These are phyloP conservation scores for Capitella teleta DNA, from an alignment of 1,140 invertebrate species.

Conservation along the genomic window DNA sequence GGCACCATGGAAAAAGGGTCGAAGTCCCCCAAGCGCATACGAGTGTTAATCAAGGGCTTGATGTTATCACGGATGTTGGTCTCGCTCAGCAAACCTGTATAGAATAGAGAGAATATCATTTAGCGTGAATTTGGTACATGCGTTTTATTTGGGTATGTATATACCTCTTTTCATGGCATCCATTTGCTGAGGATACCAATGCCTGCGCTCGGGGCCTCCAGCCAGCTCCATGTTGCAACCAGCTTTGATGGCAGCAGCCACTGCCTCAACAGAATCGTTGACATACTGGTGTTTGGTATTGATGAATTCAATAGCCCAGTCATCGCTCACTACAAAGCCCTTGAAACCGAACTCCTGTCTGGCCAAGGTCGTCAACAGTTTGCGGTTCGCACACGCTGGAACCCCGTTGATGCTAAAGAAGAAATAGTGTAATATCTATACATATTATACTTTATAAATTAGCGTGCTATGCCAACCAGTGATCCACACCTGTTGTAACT, in stretches of 20 bases:
- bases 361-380: constrained; percentile 27
- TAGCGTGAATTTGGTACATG: no score
- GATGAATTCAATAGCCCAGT: constrained; percentile 29
- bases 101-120: no score
- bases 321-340: constrained; percentile 36
- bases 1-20: constrained; percentile 16
- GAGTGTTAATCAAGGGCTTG: constrained; percentile 15
- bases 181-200: neutral
- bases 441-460: no score
- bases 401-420: constrained; percentile 29
- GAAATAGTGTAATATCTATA: no score
- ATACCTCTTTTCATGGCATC: constrained; percentile 17
- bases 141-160: no score
- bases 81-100: constrained; percentile 3
- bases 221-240: constrained; percentile 6
- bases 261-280: constrained; percentile 17
- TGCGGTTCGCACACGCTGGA: constrained; percentile 30
- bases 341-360: constrained; percentile 25
- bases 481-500: constrained; percentile 14
- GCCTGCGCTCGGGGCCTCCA: no score
- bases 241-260: constrained; percentile 2
- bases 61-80: neutral
- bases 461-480: no score
- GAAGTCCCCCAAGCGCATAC: constrained; percentile 16
- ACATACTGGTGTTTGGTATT: constrained; percentile 26